phyloP scores from a whole-genome alignment of 2,888 invertebrate genomes.

The Tenthredo mesomela region DNA sequence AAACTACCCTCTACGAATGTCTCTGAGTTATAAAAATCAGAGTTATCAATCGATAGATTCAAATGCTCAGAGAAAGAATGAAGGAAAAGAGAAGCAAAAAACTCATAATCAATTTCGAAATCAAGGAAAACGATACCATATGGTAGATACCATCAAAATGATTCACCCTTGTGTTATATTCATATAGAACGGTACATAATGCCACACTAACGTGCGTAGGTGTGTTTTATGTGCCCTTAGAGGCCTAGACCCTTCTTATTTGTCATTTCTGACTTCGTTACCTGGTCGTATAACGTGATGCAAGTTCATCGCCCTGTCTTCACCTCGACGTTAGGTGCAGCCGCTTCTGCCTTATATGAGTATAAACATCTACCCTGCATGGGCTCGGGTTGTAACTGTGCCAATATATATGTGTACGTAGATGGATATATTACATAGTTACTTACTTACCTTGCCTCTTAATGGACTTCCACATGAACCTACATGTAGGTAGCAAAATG shows the following conservation, averaged over 20 bases:
- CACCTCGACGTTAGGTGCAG: not conserved
- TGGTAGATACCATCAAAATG: slow-evolving; percentile 17
- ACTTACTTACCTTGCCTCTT: not conserved
- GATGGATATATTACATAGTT: not conserved
- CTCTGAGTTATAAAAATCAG: not conserved
- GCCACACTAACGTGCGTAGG: not conserved
- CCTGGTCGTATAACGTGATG: not conserved
- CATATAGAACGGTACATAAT: not conserved
- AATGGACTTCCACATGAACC: not conserved
- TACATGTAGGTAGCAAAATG: not conserved
- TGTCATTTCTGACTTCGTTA: not conserved
- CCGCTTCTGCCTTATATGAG: not conserved
- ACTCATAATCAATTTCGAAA: not conserved
- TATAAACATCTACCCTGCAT: not conserved
- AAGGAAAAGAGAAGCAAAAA: not conserved
- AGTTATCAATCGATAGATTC: not conserved
- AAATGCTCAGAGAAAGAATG: not conserved
- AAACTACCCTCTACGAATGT: not conserved
- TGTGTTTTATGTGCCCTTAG: not conserved
- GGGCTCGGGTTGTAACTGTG: not conserved
- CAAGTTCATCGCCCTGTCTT: slow-evolving; percentile 32
- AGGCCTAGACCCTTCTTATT: slow-evolving; percentile 33
- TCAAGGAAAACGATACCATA: not conserved
- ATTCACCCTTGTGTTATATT: slow-evolving; percentile 18
- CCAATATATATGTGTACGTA: not conserved